phyloP scores from a whole-genome alignment of 2,797 vertebrate species.

The Aldrovandia affinis region DNA sequence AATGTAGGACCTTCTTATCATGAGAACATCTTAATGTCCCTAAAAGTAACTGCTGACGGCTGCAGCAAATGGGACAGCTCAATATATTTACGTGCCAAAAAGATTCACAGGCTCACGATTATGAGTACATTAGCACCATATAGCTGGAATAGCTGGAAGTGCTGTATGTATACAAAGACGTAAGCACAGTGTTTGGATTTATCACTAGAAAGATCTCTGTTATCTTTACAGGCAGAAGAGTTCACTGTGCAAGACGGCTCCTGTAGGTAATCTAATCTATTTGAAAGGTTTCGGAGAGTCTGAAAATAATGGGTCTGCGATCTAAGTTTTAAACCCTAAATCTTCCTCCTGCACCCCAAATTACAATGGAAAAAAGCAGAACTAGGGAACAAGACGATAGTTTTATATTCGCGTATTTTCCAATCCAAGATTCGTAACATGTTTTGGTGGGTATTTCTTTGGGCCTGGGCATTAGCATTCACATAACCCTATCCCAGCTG shows the following conservation, averaged over 20 bases:
- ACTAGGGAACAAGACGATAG: background rate
- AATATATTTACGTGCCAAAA: background rate
- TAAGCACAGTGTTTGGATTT: background rate
- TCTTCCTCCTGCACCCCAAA: background rate
- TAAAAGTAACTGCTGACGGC: constrained; percentile 9
- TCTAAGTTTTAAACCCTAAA: background rate
- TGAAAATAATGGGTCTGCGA: background rate
- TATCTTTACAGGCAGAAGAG: background rate
- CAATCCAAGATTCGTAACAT: background rate
- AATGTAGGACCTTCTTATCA: background rate
- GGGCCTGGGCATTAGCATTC: background rate
- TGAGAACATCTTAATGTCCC: background rate
- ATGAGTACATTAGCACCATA: background rate
- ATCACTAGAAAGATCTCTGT: background rate
- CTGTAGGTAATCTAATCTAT: background rate
- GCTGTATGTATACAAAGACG: background rate
- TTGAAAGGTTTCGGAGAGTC: background rate
- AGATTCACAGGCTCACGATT: background rate
- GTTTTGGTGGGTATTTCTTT: background rate
- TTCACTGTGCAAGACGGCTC: background rate
- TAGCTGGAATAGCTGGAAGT: background rate
- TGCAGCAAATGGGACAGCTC: background rate
- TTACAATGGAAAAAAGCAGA: background rate
- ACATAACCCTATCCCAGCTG: background rate
- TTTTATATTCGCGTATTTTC: background rate